Evolutionary conservation across 1,140 invertebrate species (phyloP).

Genomic region (Neuroterus valhalla): DNA sequence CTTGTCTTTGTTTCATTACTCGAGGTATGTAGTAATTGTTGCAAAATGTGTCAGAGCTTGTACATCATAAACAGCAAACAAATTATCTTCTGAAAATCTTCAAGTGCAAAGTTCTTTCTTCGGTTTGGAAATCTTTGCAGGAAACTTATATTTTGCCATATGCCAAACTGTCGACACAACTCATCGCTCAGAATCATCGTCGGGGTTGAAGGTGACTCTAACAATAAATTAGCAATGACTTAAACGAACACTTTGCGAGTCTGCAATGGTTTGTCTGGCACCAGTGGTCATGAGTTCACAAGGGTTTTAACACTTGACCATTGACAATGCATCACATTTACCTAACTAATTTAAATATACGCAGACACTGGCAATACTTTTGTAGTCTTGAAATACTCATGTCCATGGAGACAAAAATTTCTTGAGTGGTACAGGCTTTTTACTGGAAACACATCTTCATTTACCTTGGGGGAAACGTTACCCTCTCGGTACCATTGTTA

Average conservation of each 20-base stretch:
- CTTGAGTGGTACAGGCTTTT: too few species aligned
- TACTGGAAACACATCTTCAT: neutral
- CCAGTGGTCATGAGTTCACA: slow-evolving; percentile 16
- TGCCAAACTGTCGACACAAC: slow-evolving; percentile 6
- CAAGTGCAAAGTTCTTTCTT: too few species aligned
- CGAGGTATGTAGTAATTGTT: neutral
- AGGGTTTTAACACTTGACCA: slow-evolving; percentile 26
- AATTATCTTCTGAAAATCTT: neutral
- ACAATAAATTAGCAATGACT: slow-evolving; percentile 31
- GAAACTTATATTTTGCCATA: slow-evolving; percentile 19
- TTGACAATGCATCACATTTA: slow-evolving; percentile 24
- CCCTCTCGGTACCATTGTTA: too few species aligned
- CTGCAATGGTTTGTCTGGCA: slow-evolving; percentile 16
- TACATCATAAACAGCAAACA: neutral
- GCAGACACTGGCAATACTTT: neutral
- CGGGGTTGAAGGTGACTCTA: neutral
- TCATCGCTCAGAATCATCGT: neutral
- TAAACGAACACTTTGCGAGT: slow-evolving; percentile 25
- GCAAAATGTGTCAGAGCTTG: neutral
- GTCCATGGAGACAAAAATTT: neutral
- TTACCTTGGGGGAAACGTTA: neutral
- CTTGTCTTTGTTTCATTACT: neutral
- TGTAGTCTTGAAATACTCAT: neutral
- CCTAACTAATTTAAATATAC: slow-evolving; percentile 13
- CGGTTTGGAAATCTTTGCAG: neutral